Base-by-base conservation (phyloP, 2,888 invertebrate genomes). In the Dromius quadrimaculatus region DNA sequence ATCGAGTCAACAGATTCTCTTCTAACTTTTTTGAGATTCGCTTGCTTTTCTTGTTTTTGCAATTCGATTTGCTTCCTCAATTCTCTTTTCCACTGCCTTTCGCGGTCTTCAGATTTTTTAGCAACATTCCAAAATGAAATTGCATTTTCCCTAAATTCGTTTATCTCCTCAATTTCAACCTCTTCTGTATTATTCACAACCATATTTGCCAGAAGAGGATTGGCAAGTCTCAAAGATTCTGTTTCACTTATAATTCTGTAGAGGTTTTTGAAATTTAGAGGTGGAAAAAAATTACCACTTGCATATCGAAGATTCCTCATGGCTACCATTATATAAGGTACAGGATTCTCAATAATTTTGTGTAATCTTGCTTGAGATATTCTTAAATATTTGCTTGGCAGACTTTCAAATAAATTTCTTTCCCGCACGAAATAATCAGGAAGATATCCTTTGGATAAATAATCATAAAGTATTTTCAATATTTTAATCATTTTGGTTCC, bases 321-420 rank as follows among this genome's bases (percentile, higher is more conserved):
- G 0, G 92, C 90, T 73, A 87, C 83, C 28, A 93, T 84, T 1
- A 92, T 80, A 79, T 91, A 89, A 85, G 90, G 87, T 0, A 92
- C 85, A 0, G 93, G 92, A 73, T 90, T 87, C 77, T 92, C 90
- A 1, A 88, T 81, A 34, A 93, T 89, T 72, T 89, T 85, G 6
- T 88, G 87, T 63, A 94, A 81, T 61, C 86, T 86, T 74, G 88
- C 86, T 78, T 92, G 91, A n/a, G 90, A 84, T 71, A 86, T 84
- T 19, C 88, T 80, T 1, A 92, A 77, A 32, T 89, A 83, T 22
- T 87, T 87, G 71, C 86, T 86, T 0, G 91, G 89, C 71, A 91
- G 87, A 74, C 88, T 89, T 78, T 89, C 89, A 72, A 93, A 89
- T 61, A 92, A 84, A 81, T 94, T 93, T 74, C 90, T 89, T 41